Evolutionary conservation across 1,140 invertebrate species (phyloP).

Genomic region (Papilio dardanus): DNA sequence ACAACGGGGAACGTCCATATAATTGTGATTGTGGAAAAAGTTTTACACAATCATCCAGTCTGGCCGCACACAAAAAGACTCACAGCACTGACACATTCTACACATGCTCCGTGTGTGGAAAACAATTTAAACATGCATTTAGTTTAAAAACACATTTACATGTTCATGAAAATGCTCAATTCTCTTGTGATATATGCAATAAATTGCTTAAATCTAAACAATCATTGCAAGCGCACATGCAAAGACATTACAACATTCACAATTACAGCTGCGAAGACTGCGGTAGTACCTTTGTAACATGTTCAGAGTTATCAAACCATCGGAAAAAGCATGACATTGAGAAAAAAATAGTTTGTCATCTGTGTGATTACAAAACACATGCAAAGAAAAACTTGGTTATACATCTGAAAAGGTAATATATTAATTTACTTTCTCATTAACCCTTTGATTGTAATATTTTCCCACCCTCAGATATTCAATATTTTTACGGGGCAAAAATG

Average conservation of each 20-base stretch:
- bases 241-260: slow-evolving; percentile 75
- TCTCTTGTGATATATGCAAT: slow-evolving; percentile 64
- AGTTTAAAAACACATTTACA: slow-evolving; percentile 72
- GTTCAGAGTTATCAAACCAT: slow-evolving; percentile 76
- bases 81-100: slow-evolving; percentile 79
- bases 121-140: slow-evolving; percentile 83
- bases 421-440: not conserved
- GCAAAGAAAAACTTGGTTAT: slow-evolving; percentile 78
- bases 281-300: slow-evolving; percentile 76
- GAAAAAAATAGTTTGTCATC: slow-evolving; percentile 73
- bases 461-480: too few species aligned
- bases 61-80: slow-evolving; percentile 78
- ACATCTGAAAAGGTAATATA: slow-evolving; percentile 73
- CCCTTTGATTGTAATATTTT: too few species aligned
- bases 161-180: slow-evolving; percentile 70
- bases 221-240: slow-evolving; percentile 72
- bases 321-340: slow-evolving; percentile 66
- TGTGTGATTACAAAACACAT: slow-evolving; percentile 79
- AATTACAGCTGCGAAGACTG: slow-evolving; percentile 80
- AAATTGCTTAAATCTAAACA: slow-evolving; percentile 73
- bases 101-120: slow-evolving; percentile 85
- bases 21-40: slow-evolving; percentile 83
- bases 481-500: too few species aligned
- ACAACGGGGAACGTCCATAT: slow-evolving; percentile 82
- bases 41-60: slow-evolving; percentile 82